These are phyloP conservation scores for Sinocyclocheilus grahami DNA, from an alignment of 2,113 vertebrate genomes.

Conservation along the genomic window DNA sequence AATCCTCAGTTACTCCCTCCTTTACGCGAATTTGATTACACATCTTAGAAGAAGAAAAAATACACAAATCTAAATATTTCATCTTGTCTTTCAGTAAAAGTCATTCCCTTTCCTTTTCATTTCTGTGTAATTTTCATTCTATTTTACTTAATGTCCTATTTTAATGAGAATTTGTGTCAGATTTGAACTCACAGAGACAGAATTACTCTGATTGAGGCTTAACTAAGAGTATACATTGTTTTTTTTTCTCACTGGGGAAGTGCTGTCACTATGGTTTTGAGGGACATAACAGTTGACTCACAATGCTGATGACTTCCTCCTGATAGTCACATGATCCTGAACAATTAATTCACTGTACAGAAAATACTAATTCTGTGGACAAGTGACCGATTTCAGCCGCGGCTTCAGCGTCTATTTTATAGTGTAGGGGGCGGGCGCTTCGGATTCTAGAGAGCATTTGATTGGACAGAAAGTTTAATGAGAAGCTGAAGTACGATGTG, in stretches of 20 bases:
- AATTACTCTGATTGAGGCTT: too few species aligned
- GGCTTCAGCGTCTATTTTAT: too few species aligned
- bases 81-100: background rate
- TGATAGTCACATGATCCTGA: slow-evolving; percentile 6
- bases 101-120: too few species aligned
- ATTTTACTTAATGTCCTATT: background rate
- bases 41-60: slow-evolving; percentile 40
- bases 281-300: background rate
- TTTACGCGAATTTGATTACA: slow-evolving; percentile 55
- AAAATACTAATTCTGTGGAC: too few species aligned
- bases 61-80: background rate
- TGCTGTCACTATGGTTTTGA: too few species aligned
- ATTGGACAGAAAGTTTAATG: too few species aligned
- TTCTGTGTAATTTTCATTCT: background rate
- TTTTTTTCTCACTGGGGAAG: background rate
- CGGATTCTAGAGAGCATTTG: too few species aligned
- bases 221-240: background rate
- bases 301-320: background rate
- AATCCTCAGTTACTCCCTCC: slow-evolving; percentile 34
- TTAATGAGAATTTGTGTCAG: background rate
- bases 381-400: too few species aligned
- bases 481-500: too few species aligned
- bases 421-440: too few species aligned
- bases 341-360: background rate
- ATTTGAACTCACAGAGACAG: background rate